Percentiles rank a stretch among this genome's conserved stretches.
phyloP scores from a whole-genome alignment of 2,113 vertebrate genomes.

The Erythrocercus mccallii region DNA sequence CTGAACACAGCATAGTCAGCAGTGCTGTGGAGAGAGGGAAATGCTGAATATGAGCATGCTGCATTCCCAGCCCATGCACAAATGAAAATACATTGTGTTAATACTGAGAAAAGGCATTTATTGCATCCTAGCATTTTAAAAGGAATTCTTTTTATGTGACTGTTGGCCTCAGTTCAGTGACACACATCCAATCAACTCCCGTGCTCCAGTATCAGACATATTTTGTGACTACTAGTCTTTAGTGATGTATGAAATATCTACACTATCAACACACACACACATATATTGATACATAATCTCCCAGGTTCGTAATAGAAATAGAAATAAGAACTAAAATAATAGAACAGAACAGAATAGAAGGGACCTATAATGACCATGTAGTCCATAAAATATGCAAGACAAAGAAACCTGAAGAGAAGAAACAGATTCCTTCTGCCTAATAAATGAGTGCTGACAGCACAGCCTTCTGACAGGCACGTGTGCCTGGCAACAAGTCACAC shows the following conservation, averaged over 20 bases:
- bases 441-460: neutral
- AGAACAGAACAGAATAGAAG: neutral
- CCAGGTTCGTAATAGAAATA: neutral
- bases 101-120: neutral
- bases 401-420: neutral
- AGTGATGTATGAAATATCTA: neutral
- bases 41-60: neutral
- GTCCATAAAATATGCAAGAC: neutral
- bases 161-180: neutral
- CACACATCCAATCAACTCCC: neutral
- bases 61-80: neutral
- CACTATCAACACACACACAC: neutral
- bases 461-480: fast-evolving
- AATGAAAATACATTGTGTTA: neutral
- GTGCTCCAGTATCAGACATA: neutral
- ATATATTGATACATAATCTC: neutral
- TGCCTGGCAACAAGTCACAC: neutral
- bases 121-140: neutral
- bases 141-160: neutral
- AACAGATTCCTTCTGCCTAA: neutral
- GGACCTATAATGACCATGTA: neutral
- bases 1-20: conserved; percentile 90
- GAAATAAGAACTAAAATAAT: neutral
- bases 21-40: conserved; percentile 67
- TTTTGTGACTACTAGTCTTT: neutral